These are phyloP conservation scores for Orbicella faveolata DNA, from an alignment of 64 coral and sea anemone species.

Conservation along the genomic window DNA sequence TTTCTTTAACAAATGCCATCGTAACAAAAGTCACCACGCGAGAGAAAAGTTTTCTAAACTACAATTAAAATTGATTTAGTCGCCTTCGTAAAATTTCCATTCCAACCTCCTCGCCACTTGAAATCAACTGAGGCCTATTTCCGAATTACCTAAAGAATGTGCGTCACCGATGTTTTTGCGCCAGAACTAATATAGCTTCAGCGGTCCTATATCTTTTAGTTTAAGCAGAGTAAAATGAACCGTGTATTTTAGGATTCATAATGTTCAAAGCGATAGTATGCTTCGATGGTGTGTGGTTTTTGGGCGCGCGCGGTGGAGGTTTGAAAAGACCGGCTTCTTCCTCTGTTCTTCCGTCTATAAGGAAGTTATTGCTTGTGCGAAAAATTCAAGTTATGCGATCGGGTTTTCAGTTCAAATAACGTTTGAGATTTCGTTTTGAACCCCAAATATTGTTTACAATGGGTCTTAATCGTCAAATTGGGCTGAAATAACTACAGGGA, in stretches of 20 bases:
- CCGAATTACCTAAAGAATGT: not conserved
- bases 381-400: not conserved
- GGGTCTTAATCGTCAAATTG: too few species aligned
- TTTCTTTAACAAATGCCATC: not conserved
- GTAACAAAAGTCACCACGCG: not conserved
- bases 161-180: not conserved
- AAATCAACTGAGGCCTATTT: conserved; percentile 3
- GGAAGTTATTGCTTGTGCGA: not conserved
- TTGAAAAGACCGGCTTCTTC: not conserved
- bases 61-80: not conserved
- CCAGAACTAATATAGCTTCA: not conserved
- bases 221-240: not conserved
- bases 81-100: not conserved
- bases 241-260: not conserved
- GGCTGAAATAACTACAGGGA: too few species aligned
- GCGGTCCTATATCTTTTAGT: not conserved
- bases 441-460: too few species aligned
- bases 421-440: not conserved
- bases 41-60: not conserved
- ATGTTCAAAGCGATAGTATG: not conserved
- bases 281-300: not conserved
- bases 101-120: conserved; percentile 8
- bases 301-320: not conserved
- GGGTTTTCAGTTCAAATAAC: not conserved
- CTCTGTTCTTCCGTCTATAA: not conserved